Evolutionary conservation across 2,888 invertebrate genomes (phyloP), one percentile per base, ranked within the genome.

Genomic region (Tetranychus truncatus): DNA sequence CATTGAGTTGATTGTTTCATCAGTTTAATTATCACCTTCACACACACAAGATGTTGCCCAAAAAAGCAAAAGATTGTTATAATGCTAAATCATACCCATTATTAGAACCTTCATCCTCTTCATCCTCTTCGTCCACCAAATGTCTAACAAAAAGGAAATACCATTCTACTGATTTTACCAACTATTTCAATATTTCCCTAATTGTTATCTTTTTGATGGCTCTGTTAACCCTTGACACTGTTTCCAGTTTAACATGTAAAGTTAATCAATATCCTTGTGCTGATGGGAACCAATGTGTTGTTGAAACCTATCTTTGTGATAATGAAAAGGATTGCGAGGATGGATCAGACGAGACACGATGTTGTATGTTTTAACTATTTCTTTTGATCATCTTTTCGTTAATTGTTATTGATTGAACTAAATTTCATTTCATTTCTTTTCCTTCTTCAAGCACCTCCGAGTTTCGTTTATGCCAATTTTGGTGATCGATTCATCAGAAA

Each of bases 241-340:
- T 55, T 55, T 15, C 55, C 55, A 55, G 55, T 55, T 55, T 55
- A 55, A 21, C 69, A 5, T 69, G 69, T 69, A 1, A 0, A 5
- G 34, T 11, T 24, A 69, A 69, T 69, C 21, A 69, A 69, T 24
- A 24, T 5, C 21, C 8, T 11, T 69, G 69, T 21, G 21, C 34
- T 5, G 20, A 20, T 24, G 69, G 69, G 15, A 11, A 20, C 11
- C 9, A 69, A 6, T 69, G 69, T 69, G 15, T 69, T 11, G 15
- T 24, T 69, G 21, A 24, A 69, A 69, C 20, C 8, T 69, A 69
- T 69, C 34, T 69, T n/a, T 72, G 72, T 45, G 72, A 72, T n/a
- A 18, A 18, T 45, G 72, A 72, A 0, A 8, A 8, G 15, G 45
- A 72, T 46, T 72, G 72, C 34, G 44, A 5, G 1, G 72, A 72